Base-by-base conservation (phyloP, 2,113 vertebrate species). In the Vicugna pacos region DNA sequence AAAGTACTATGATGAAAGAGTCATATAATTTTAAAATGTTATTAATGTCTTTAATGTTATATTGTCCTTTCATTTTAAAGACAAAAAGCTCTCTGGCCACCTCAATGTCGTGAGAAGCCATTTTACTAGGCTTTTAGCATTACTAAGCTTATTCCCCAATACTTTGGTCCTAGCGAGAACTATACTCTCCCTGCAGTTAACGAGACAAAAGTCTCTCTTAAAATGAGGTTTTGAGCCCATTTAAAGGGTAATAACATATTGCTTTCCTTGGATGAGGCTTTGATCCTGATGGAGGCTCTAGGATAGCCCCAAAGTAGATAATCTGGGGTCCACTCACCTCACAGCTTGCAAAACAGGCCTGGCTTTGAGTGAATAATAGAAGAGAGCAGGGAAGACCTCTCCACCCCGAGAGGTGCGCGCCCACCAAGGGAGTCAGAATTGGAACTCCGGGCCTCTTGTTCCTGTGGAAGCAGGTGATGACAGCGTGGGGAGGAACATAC, bases 241-340 rank as follows among this genome's bases (percentile, higher is more conserved):
- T 97, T 90, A 94, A 90, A 69, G 70, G 65, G 8, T 98, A 98
- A 98, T 98, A 81, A 87, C 85, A 97, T 52, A 87, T 95, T 98
- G 75, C 65, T 62, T 94, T 65, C 79, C 54, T 93, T 73, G 12
- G 3, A 46, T 50, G 54, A 84, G 83, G 87, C 93, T 98, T 97
- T 96, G 82, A 96, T 97, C 89, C 89, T 87, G 64, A 89, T 35
- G 75, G 52, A 95, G 38, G 28, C 67, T 60, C 73, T 84, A 65
- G 22, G 54, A 24, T 38, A 62, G 75, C 38, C 56, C 69, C 85
- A 96, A 56, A 91, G 85, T 83, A 81, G 93, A 89, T 79, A 95
- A 89, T 35, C 38, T 19, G 12, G 65, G 72, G 38, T 92, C 50
- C 6, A 38, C 72, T 75, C 88, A 80, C 5, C 54, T 84, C 69